Conservation (phyloP, 2,797 vertebrate genomes). For the Sebastes steindachneri region DNA sequence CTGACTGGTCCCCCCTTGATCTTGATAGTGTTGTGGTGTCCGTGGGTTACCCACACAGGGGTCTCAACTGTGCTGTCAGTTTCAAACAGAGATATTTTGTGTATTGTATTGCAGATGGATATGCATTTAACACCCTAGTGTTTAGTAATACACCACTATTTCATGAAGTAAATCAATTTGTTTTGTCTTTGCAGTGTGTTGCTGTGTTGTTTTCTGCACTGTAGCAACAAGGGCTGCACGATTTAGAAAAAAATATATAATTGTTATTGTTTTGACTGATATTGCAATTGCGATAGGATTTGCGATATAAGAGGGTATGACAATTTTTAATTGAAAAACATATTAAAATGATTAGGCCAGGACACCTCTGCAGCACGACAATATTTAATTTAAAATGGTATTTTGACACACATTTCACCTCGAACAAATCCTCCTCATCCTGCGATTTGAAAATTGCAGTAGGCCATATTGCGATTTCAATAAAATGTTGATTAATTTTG, state of each 20-base stretch:
- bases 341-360: no score
- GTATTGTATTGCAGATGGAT: not conserved
- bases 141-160: not conserved
- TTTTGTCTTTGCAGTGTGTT: not conserved
- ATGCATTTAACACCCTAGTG: not conserved
- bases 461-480: no score
- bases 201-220: not conserved
- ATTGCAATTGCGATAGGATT: no score
- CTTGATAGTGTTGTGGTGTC: constrained; percentile 39
- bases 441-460: no score
- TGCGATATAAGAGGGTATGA: no score
- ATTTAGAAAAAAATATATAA: no score
- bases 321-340: no score
- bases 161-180: not conserved
- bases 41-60: constrained; percentile 22
- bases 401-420: no score
- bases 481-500: not conserved
- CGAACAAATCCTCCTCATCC: no score
- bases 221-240: not conserved
- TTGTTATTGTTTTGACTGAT: no score
- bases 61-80: constrained; percentile 13
- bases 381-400: no score
- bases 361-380: no score
- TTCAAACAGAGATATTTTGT: not conserved
- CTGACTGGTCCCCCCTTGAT: constrained; percentile 19